Evolutionary conservation across 2,113 vertebrate species (phyloP).

Genomic region (Urocynchramus pylzowi): DNA sequence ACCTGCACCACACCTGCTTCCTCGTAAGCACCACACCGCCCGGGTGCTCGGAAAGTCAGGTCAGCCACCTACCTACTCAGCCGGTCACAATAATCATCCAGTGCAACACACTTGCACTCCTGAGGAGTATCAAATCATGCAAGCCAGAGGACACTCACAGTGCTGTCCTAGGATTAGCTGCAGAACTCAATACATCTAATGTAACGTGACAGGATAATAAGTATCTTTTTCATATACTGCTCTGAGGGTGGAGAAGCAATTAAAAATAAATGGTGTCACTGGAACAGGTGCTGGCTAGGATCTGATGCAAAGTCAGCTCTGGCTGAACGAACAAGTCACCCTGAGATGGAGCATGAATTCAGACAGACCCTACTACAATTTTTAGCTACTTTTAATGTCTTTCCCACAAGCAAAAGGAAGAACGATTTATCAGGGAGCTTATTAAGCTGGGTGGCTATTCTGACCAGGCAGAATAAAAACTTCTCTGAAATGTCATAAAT

Average conservation of each 20-base stretch:
- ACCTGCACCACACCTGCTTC: neutral
- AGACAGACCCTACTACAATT: neutral
- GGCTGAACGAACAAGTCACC: neutral
- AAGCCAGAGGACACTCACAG: neutral
- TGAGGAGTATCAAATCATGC: neutral
- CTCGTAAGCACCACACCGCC: accelerated
- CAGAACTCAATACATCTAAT: neutral
- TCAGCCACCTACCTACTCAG: accelerated
- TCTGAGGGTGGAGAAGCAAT: neutral
- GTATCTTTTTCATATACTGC: neutral
- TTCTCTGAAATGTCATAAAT: neutral
- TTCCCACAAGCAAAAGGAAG: neutral
- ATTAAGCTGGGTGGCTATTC: neutral
- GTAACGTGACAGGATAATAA: neutral
- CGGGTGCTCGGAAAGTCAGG: neutral
- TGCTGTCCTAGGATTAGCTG: neutral
- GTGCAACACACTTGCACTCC: accelerated
- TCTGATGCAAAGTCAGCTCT: neutral
- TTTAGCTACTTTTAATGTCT: neutral
- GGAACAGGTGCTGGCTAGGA: neutral
- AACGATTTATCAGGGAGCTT: neutral
- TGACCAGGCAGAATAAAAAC: neutral
- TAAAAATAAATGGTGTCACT: constrained; percentile 8
- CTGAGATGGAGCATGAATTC: neutral
- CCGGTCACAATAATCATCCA: neutral